Base-by-base conservation (phyloP, 2,888 invertebrate genomes). In the Drosophila macrospina region DNA sequence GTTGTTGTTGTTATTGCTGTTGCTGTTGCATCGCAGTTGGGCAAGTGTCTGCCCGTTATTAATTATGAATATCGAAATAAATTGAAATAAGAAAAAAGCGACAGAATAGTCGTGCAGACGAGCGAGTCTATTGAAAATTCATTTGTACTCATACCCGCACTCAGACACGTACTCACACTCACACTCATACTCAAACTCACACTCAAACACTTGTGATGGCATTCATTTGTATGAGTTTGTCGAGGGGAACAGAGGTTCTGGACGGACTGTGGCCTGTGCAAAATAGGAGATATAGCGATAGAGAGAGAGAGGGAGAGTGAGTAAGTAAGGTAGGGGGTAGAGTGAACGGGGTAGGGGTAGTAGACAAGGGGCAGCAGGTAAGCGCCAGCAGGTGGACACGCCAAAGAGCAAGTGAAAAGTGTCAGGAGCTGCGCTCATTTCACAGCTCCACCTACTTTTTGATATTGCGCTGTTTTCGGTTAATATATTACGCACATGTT, bases 401-500 rank as follows among this genome's bases (percentile, higher is more conserved):
- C 16, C 61, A 71, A 80, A 77, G 67, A 70, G 82, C 74, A 74
- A 69, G 87, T 78, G 69, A 63, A 67, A 57, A 85, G 68, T 85
- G 72, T 85, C 79, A 74, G 81, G 64, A 65, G 39, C 34, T 36
- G 71, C 67, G 69, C 51, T 61, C 68, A 67, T 72, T 86, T 70
- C 62, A 61, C 70, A 78, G 86, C 88, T 88, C 79, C 86, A 75
- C 68, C 80, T 70, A 69, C 72, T 15, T 16, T 56, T 47, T 71
- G n/a, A 39, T 63, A 51, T 45, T 66, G 59, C 69, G 61, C 71
- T 83, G 73, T 83, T 78, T 88, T 88, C 69, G 88, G 79, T 86
- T 88, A 83, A 83, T 88, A 74, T 84, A 86, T 83, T 83, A 83
- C 88, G 83, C 86, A 83, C 76, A 88, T 86, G 80, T 66, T 44